These are phyloP conservation scores for Amphiura filiformis DNA, from an alignment of 35 echinoderm and acorn worm species.

Conservation along the genomic window DNA sequence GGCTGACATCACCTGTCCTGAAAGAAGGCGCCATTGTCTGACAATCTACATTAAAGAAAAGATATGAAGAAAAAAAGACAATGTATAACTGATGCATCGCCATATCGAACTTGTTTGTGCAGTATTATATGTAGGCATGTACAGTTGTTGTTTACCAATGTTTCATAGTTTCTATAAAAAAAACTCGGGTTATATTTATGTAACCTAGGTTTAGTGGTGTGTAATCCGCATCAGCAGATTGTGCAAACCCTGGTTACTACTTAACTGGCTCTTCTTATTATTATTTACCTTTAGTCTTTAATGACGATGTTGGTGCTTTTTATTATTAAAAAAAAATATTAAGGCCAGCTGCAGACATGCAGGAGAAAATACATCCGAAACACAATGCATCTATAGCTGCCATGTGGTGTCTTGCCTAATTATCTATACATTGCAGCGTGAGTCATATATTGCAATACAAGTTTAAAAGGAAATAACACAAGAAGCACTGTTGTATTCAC, in stretches of 20 bases:
- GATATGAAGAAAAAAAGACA: not conserved
- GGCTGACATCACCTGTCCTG: not conserved
- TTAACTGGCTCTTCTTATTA: not conserved
- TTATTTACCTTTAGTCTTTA: not conserved
- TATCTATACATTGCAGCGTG: not conserved
- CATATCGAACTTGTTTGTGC: constrained; percentile 2
- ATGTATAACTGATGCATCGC: constrained; percentile 10
- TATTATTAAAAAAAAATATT: not conserved
- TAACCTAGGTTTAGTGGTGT: constrained; percentile 2
- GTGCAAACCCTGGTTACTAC: not conserved
- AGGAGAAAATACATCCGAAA: not conserved
- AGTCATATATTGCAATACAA: not conserved
- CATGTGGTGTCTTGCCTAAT: not conserved
- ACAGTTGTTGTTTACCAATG: constrained; percentile 14
- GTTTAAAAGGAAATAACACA: too few species aligned
- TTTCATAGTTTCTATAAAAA: constrained; percentile 1
- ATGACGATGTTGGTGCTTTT: not conserved
- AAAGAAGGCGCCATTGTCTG: not conserved
- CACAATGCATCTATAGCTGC: not conserved
- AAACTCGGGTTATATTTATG: constrained; percentile 5
- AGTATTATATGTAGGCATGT: constrained; percentile 15
- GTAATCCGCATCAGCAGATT: too few species aligned
- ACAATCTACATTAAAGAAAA: not conserved
- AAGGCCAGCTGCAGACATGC: not conserved
- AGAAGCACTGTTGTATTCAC: too few species aligned